Percentiles rank a stretch among this genome's conserved stretches.
Conservation (phyloP, 2,797 vertebrate genomes). For the Meda fulgida region DNA sequence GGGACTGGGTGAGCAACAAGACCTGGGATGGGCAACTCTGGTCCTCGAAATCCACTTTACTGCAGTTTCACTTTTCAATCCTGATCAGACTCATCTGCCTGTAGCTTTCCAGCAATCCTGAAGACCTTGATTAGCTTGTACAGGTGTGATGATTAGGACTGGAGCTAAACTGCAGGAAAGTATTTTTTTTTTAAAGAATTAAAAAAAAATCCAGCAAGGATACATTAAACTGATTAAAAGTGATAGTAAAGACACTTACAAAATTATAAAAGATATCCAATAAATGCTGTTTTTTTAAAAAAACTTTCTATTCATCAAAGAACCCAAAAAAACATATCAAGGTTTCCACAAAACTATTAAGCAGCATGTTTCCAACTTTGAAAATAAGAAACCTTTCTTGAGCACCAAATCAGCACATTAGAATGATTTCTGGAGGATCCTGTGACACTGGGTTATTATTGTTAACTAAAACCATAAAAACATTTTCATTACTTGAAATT, state of each 20-base stretch:
- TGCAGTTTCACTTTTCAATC: neutral
- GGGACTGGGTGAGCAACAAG: neutral
- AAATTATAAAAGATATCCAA: neutral
- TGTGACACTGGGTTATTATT: neutral
- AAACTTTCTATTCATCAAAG: neutral
- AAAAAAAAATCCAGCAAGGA: neutral
- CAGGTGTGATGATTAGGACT: neutral
- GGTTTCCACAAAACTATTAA: neutral
- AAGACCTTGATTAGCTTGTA: neutral
- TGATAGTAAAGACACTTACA: neutral
- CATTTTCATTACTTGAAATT: neutral
- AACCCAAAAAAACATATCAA: neutral
- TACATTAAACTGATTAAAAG: neutral
- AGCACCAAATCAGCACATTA: neutral
- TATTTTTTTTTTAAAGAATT: too few relatives aligned
- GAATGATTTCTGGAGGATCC: neutral
- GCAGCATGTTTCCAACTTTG: neutral
- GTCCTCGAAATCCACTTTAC: neutral
- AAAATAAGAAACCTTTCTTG: neutral
- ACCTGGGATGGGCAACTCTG: neutral
- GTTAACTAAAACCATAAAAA: neutral
- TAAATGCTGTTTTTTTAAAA: neutral
- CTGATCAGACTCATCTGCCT: neutral
- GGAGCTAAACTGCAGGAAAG: neutral
- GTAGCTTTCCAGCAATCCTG: neutral